Evolutionary conservation across 2,888 invertebrate genomes (phyloP), one percentile per base, ranked within the genome.

Genomic region (Siphlonurus alternatus): DNA sequence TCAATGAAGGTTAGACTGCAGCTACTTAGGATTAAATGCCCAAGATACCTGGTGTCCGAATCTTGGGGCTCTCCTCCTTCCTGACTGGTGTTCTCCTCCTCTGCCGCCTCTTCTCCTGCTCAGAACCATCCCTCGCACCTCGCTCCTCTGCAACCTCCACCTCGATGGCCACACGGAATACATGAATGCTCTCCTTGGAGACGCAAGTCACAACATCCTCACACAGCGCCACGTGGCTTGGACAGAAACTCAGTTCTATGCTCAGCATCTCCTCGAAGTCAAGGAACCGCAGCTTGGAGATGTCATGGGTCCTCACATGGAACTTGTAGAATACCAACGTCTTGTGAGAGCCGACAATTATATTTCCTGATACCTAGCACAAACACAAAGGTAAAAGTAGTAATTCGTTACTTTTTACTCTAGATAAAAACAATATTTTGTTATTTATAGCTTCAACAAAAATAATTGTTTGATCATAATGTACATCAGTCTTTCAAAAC

Each of bases 211-310:
- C 77, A 66, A 85, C 83, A 73, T 88, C 86, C 71, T 88, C 88
- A 38, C 82, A 81, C 60, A 88, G 75, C 51, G 79, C 78, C 61
- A 88, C 75, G 64, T 80, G 77, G 1, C 76, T 73, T 2, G 86
- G 85, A 20, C 76, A 71, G 72, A 88, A 87, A 65, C 81, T 79
- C 61, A 87, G 75, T 68, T 83, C 83, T 1, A 89, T 75, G 59
- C 81, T 80, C 70, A 87, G 80, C 38, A 84, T 82, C 62, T 85
- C 83, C 68, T 86, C 81, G 71, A 87, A 87, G 71, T 87, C 87
- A 61, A 86, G 78, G 70, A 86, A 87, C 66, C 81, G 81, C 68
- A 83, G 77, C 70, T 83, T 83, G 1, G 86, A 85, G 60, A 82
- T 81, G 69, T 85, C 85, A 70, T 87, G 86, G 0, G 81, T 81